Percentiles rank a stretch among this genome's conserved stretches.
phyloP scores from a whole-genome alignment of 2,797 vertebrate genomes.

The Rhincodon typus region DNA sequence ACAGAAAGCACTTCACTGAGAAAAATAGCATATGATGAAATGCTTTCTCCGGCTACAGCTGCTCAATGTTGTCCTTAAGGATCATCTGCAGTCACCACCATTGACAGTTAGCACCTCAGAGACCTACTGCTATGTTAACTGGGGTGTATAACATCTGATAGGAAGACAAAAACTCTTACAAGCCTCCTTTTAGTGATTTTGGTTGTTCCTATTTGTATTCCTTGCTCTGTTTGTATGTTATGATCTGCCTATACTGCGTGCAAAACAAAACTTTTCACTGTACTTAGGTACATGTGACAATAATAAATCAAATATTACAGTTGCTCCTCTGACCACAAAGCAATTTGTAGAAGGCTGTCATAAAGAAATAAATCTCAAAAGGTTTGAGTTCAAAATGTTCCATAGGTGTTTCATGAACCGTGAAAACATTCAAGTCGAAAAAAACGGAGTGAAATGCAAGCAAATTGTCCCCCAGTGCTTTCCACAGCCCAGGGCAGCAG shows the following conservation, averaged over 20 bases:
- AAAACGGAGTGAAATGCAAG: not conserved
- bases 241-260: too few species aligned
- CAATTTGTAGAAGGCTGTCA: not conserved
- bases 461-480: not conserved
- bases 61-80: too few species aligned
- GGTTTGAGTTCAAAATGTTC: not conserved
- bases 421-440: not conserved
- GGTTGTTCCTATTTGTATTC: too few species aligned
- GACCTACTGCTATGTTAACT: too few species aligned
- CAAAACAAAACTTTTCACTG: too few species aligned
- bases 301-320: too few species aligned
- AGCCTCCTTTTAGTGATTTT: not conserved
- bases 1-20: not conserved
- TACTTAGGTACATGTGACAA: too few species aligned
- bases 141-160: too few species aligned
- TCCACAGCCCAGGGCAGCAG: not conserved
- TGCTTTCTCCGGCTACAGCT: too few species aligned
- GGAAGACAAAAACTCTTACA: not conserved
- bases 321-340: not conserved
- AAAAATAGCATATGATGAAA: not conserved
- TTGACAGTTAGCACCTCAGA: too few species aligned
- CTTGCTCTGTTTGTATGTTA: too few species aligned
- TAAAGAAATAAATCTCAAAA: not conserved
- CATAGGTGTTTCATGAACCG: not conserved
- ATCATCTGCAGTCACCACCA: too few species aligned